Base-by-base conservation (phyloP, 30 jellyfish, hydroid and myxozoan genomes). In the Clytia hemisphaerica region DNA sequence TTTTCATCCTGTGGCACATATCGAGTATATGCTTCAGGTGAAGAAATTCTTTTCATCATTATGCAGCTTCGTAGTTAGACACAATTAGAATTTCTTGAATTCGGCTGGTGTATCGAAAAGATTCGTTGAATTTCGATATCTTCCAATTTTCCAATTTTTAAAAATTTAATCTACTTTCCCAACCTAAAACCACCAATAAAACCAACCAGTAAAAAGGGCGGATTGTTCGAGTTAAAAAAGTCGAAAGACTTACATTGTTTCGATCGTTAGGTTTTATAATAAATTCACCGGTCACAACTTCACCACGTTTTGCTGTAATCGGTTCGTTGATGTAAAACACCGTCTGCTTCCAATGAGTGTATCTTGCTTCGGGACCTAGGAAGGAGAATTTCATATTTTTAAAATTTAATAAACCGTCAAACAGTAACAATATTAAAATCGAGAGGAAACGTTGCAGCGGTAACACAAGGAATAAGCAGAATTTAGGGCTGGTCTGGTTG, bases 331-430 rank as follows among this genome's bases (percentile, higher is more conserved):
- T 58, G 6, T 80, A 50, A 75, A 89, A 89, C 44, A 89, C 45
- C 5, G 98, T 89, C 46, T 89, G 98, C 54, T 89, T 89, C 98
- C 98, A 89, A 66, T 89, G 98, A 0, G 98, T 89, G 34, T 93
- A 83, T 21, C 27, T 19, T 1, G 80, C 37, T 29, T 81, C 93
- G 4, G 99, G 99, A 18, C 94, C 99, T 92, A 71, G 31, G 62
- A 75, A 1, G 2, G 26, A 50, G 27, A 12, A 48, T 10, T 25
- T 2, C 28, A 4, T 21, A 55, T 7, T 9, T 28, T 45, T 30
- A 59, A 57, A 5, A 27, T 58, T 29, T 12, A 22, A 26, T 1
- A 34, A 7, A 6, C 14, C 0, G 49, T 5, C 25, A 16, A 58
- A 18, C 35, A 58, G 16, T 5, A 22, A 55, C 44, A 34, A 58